phyloP scores from a whole-genome alignment of 2,888 invertebrate genomes.

The Chrysolina haemoptera region DNA sequence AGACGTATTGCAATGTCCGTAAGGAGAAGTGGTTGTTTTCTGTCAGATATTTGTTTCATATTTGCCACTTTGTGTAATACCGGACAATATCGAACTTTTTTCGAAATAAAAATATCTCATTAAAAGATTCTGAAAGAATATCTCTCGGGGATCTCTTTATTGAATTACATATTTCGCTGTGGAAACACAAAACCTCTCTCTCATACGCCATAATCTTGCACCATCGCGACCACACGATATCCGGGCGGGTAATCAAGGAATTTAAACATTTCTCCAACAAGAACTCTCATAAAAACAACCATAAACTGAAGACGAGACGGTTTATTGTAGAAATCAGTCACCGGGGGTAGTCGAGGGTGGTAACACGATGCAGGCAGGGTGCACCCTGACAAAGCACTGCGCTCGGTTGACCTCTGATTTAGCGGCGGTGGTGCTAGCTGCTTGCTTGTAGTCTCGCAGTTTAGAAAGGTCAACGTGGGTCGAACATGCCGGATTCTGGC shows the following conservation, averaged over 20 bases:
- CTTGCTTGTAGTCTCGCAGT: not conserved
- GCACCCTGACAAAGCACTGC: constrained; percentile 3
- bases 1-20: too few species aligned
- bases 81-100: too few species aligned
- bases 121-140: too few species aligned
- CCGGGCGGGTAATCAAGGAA: constrained; percentile 6
- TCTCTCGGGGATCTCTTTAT: too few species aligned
- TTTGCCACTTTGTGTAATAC: too few species aligned
- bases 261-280: constrained; percentile 4
- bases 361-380: constrained; percentile 3
- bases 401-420: constrained; percentile 17
- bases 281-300: constrained; percentile 7
- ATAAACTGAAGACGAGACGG: constrained; percentile 9
- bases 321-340: constrained; percentile 16
- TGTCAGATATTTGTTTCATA: too few species aligned
- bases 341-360: not conserved
- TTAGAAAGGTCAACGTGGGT: constrained; percentile 3
- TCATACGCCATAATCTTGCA: not conserved
- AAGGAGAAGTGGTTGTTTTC: too few species aligned
- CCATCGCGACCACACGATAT: not conserved
- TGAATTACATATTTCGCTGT: too few species aligned
- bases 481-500: constrained; percentile 6
- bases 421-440: not conserved
- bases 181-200: not conserved
- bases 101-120: too few species aligned